These are phyloP conservation scores for Brachypodius melanocephalos DNA, from an alignment of 2,113 vertebrate species.

Conservation along the genomic window DNA sequence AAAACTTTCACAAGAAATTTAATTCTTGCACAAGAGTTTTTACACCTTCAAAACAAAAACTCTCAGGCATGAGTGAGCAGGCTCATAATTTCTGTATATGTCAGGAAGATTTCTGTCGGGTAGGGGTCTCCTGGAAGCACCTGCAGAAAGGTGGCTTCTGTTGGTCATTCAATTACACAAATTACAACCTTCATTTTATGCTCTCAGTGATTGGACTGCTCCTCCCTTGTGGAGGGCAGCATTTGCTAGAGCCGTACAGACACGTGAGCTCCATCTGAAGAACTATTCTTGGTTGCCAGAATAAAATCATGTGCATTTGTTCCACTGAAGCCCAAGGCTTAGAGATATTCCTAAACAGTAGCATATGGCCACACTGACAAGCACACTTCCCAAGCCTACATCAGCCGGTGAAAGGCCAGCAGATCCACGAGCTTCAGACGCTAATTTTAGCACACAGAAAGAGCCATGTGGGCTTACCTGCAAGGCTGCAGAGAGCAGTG, in stretches of 20 bases:
- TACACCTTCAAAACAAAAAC: background rate
- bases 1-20: background rate
- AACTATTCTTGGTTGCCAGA: slow-evolving; percentile 47
- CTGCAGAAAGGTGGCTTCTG: background rate
- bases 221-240: background rate
- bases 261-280: slow-evolving; percentile 48
- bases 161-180: background rate
- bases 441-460: background rate
- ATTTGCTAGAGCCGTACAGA: background rate
- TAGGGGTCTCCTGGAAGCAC: background rate
- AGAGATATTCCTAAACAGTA: background rate
- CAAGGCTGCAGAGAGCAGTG: background rate
- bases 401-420: background rate
- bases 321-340: slow-evolving; percentile 28
- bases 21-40: background rate
- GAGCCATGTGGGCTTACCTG: background rate
- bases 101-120: background rate
- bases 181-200: background rate
- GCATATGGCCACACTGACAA: slow-evolving; percentile 28
- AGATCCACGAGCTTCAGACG: background rate
- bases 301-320: slow-evolving; percentile 29
- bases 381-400: background rate
- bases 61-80: background rate
- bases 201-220: background rate
- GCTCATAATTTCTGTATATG: background rate